These are phyloP conservation scores for Shargacucullia verbasci DNA, from an alignment of 2,888 invertebrate species.

Conservation along the genomic window DNA sequence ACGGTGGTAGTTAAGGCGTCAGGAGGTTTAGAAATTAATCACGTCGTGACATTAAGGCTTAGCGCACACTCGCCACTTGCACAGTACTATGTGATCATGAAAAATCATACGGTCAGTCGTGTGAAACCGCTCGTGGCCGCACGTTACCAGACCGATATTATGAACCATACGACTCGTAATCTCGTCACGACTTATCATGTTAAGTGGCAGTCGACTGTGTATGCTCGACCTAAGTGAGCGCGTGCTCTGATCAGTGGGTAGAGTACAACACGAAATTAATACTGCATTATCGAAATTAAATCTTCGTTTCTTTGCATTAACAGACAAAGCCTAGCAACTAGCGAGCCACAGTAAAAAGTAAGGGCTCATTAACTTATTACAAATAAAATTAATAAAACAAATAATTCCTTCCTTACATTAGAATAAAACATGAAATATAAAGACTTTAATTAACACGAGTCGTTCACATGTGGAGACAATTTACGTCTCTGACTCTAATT, in stretches of 20 bases:
- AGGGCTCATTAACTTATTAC: slow-evolving; percentile 14
- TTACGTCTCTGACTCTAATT: slow-evolving; percentile 80
- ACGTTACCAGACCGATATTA: slow-evolving; percentile 33
- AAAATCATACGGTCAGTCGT: slow-evolving; percentile 50
- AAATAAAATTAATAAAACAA: slow-evolving; percentile 32
- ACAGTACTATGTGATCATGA: slow-evolving; percentile 43
- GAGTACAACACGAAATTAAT: slow-evolving; percentile 56
- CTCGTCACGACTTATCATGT: slow-evolving; percentile 56
- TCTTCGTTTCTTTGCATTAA: slow-evolving; percentile 54
- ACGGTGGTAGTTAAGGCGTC: slow-evolving; percentile 72
- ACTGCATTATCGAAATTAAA: slow-evolving; percentile 66
- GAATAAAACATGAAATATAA: slow-evolving; percentile 61
- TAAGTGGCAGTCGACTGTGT: slow-evolving; percentile 46
- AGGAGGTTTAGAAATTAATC: slow-evolving; percentile 74
- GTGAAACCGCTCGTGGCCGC: slow-evolving; percentile 43
- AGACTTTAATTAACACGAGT: slow-evolving; percentile 76
- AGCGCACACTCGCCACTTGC: slow-evolving; percentile 41
- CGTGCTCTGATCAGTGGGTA: slow-evolving; percentile 50
- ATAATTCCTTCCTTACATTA: slow-evolving; percentile 42
- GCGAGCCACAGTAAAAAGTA: slow-evolving; percentile 1
- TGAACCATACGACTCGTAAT: slow-evolving; percentile 38
- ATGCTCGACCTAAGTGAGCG: slow-evolving; percentile 45
- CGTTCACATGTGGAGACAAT: slow-evolving; percentile 79
- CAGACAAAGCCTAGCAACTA: slow-evolving; percentile 26
- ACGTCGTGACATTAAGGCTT: slow-evolving; percentile 63